Conservation (phyloP, 2,888 invertebrate genomes). For the Erpobdella octoculata region DNA sequence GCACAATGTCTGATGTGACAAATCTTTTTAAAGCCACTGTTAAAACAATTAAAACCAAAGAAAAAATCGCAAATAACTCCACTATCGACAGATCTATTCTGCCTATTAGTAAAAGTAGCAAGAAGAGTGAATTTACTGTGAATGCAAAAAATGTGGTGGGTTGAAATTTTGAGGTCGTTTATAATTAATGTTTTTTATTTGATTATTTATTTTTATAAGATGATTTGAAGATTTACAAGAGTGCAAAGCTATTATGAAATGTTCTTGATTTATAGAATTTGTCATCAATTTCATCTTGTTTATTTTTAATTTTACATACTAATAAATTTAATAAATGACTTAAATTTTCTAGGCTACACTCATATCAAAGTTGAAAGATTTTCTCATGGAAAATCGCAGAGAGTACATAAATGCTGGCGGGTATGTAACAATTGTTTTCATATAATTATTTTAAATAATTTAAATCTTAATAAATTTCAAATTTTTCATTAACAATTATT, state of each 20-base stretch:
- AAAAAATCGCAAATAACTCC: constrained; percentile 39
- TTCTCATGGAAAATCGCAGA: constrained; percentile 72
- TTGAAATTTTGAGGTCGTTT: not conserved
- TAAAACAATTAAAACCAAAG: constrained; percentile 63
- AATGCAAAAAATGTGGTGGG: constrained; percentile 65
- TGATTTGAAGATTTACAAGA: too few species aligned
- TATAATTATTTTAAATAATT: not conserved
- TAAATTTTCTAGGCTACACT: constrained; percentile 56
- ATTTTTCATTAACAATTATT: too few species aligned
- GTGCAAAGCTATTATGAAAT: too few species aligned
- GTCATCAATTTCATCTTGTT: too few species aligned
- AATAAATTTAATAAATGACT: not conserved
- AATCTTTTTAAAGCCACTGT: constrained; percentile 72
- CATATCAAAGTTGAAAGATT: constrained; percentile 70
- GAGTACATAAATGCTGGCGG: constrained; percentile 67
- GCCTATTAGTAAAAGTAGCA: constrained; percentile 36
- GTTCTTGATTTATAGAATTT: too few species aligned
- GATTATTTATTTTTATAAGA: too few species aligned
- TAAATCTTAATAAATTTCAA: too few species aligned
- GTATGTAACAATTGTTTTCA: constrained; percentile 40
- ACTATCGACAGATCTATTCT: constrained; percentile 37
- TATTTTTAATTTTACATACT: not conserved
- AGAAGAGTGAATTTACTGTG: constrained; percentile 57
- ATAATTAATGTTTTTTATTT: too few species aligned
- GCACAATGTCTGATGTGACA: constrained; percentile 43